These are phyloP conservation scores for Rhodinocichla rosea DNA, from an alignment of 2,113 vertebrate genomes.

Conservation along the genomic window DNA sequence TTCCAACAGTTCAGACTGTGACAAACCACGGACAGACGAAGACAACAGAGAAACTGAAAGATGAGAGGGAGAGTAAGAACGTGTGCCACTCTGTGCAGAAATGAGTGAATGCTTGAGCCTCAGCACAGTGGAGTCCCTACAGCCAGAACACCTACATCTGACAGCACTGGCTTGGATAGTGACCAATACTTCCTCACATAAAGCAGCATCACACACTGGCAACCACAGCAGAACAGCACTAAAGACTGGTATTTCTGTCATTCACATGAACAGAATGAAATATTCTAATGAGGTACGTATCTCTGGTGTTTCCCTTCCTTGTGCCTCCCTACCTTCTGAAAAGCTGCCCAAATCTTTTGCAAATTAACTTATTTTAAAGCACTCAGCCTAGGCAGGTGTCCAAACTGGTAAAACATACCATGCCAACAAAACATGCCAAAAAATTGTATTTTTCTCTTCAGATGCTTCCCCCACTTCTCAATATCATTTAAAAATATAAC, in stretches of 20 bases:
- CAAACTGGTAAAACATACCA: constrained; percentile 1
- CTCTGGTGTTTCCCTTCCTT: background rate
- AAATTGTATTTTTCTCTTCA: constrained; percentile 8
- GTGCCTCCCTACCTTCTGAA: background rate
- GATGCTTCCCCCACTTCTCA: constrained; percentile 14
- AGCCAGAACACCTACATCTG: background rate
- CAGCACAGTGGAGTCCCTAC: background rate
- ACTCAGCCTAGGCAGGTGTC: background rate
- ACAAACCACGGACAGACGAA: background rate
- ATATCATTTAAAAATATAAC: background rate
- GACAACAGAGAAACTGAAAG: background rate
- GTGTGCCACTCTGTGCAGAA: background rate
- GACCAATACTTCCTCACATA: background rate
- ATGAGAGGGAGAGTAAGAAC: background rate
- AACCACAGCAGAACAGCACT: background rate
- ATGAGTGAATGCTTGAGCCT: background rate
- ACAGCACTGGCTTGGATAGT: background rate
- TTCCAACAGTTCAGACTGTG: background rate
- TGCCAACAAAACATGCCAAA: background rate
- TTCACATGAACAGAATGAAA: background rate
- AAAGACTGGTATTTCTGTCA: background rate
- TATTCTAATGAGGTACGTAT: background rate
- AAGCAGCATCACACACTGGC: background rate
- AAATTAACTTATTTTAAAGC: constrained; percentile 42
- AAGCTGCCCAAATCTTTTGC: background rate